Evolutionary conservation across 2,888 invertebrate species (phyloP).

Genomic region (Nudaria mundana): DNA sequence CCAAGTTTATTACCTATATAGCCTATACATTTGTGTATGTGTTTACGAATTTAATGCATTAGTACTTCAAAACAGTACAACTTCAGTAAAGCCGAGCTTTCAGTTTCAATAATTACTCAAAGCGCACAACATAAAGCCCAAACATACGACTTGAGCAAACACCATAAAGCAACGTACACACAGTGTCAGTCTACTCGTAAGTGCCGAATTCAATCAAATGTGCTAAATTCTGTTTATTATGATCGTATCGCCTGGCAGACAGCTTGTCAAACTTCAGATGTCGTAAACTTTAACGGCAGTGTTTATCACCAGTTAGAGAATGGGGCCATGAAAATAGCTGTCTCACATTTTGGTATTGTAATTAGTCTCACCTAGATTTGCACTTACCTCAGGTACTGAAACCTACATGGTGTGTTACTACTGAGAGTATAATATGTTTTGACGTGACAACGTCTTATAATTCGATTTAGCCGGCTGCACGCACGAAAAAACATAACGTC

Average conservation of each 20-base stretch:
- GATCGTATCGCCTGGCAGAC: slow-evolving; percentile 41
- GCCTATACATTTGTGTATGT: no score
- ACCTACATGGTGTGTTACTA: no score
- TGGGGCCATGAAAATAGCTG: slow-evolving; percentile 34
- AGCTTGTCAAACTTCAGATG: slow-evolving; percentile 52
- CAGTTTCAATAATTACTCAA: not conserved
- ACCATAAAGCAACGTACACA: not conserved
- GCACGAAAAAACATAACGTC: no score
- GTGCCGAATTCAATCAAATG: slow-evolving; percentile 36
- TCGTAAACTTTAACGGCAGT: slow-evolving; percentile 60
- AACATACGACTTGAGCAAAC: not conserved
- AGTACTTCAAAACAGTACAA: no score
- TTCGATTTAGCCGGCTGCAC: no score
- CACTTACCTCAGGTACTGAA: no score
- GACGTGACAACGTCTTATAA: no score
- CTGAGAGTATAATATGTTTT: no score
- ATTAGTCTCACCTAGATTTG: no score
- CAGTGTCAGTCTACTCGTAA: slow-evolving; percentile 9
- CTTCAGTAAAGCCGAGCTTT: no score
- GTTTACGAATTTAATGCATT: no score
- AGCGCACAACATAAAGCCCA: not conserved
- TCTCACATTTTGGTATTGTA: not conserved
- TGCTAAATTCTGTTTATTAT: slow-evolving; percentile 33
- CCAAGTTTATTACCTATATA: no score
- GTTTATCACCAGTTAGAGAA: slow-evolving; percentile 50